These are phyloP conservation scores for Zingel zingel DNA, from an alignment of 2,113 vertebrate genomes.

Conservation along the genomic window DNA sequence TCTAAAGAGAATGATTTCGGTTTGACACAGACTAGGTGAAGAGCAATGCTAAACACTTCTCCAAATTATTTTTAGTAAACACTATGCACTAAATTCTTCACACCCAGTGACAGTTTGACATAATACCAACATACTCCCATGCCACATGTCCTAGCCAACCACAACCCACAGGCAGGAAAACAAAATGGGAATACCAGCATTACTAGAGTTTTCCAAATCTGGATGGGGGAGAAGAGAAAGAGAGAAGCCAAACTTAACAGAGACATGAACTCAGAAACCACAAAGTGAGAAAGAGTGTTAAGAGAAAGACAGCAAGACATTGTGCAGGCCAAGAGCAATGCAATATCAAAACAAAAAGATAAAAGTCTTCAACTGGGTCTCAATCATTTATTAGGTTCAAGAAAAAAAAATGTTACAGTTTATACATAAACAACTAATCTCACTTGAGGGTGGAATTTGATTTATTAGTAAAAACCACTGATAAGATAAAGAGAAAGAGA, in stretches of 20 bases:
- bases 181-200: slow-evolving; percentile 66
- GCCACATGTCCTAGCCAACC: slow-evolving; percentile 59
- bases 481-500: slow-evolving; percentile 64
- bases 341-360: slow-evolving; percentile 25
- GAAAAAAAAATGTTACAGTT: slow-evolving; percentile 92
- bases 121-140: slow-evolving; percentile 48
- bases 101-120: slow-evolving; percentile 57
- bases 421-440: slow-evolving; percentile 90
- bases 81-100: slow-evolving; percentile 35
- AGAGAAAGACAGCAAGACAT: slow-evolving; percentile 12
- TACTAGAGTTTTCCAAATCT: slow-evolving; percentile 75
- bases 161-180: slow-evolving; percentile 70
- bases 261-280: slow-evolving; percentile 70
- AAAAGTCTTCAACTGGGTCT: slow-evolving; percentile 67
- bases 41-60: slow-evolving; percentile 3
- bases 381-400: slow-evolving; percentile 93
- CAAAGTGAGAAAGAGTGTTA: slow-evolving; percentile 28
- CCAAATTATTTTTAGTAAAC: slow-evolving; percentile 52
- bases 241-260: slow-evolving; percentile 69
- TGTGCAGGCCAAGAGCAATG: slow-evolving; percentile 7
- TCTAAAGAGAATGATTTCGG: slow-evolving; percentile 5
- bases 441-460: slow-evolving; percentile 82
- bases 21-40: slow-evolving; percentile 9
- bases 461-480: slow-evolving; percentile 92
- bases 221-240: slow-evolving; percentile 28